These are phyloP conservation scores for Pentamera pediparva DNA, from an alignment of 53 echinoderm and acorn worm species.

Conservation along the genomic window DNA sequence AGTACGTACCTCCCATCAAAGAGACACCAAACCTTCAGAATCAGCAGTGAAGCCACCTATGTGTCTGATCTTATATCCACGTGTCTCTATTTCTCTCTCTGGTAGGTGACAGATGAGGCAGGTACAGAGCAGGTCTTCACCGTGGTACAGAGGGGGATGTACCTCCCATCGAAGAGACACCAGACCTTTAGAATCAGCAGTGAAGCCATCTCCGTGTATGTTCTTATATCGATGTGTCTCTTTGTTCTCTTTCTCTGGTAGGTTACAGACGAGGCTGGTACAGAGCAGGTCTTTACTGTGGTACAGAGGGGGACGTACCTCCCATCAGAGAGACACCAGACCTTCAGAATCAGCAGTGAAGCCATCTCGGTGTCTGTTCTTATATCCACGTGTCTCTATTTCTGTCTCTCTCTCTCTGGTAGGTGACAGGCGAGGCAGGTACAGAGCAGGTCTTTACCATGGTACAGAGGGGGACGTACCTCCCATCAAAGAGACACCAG, in stretches of 20 bases:
- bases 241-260: too few relatives aligned
- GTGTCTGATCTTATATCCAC: not conserved
- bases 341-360: constrained; percentile 18
- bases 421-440: constrained; percentile 13
- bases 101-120: constrained; percentile 9
- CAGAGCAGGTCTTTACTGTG: constrained; percentile 22
- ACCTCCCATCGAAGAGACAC: constrained; percentile 40
- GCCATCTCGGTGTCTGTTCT: constrained; percentile 8
- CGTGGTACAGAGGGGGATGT: constrained; percentile 19
- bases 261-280: constrained; percentile 11
- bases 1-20: constrained; percentile 31
- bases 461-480: constrained; percentile 17
- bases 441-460: constrained; percentile 20
- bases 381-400: too few relatives aligned
- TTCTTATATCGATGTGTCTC: not conserved
- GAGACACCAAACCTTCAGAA: constrained; percentile 34
- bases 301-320: constrained; percentile 25
- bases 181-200: constrained; percentile 20
- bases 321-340: constrained; percentile 36
- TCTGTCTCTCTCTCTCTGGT: not conserved
- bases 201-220: constrained; percentile 10
- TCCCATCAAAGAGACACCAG: constrained; percentile 40
- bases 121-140: constrained; percentile 20
- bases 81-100: too few relatives aligned
- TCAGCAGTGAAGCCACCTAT: constrained; percentile 11